A percentile compares a stretch with the other conserved stretches of the same genome.
phyloP scores from a whole-genome alignment of 2,113 vertebrate genomes.

The Ictalurus punctatus region DNA sequence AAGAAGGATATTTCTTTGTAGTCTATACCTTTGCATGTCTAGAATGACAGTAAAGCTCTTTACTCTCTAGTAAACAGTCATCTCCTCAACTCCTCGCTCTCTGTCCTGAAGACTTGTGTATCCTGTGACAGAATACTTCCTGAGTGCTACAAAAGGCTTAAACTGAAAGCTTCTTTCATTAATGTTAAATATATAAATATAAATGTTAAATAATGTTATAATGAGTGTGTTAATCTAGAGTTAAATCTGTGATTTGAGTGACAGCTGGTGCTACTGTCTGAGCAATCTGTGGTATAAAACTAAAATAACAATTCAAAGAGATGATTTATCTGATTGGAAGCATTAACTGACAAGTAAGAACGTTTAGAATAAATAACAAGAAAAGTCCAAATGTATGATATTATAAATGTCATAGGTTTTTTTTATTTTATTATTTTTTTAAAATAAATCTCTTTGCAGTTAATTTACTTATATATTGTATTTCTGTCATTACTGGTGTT shows the following conservation, averaged over 20 bases:
- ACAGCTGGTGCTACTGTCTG: neutral
- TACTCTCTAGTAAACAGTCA: neutral
- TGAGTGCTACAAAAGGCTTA: neutral
- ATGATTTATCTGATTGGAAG: neutral
- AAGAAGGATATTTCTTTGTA: neutral
- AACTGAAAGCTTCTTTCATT: neutral
- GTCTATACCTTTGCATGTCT: neutral
- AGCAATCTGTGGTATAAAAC: neutral
- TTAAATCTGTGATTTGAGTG: neutral
- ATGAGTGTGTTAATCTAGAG: neutral
- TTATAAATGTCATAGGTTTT: too few species aligned
- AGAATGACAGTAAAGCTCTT: neutral
- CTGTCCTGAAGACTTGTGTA: neutral
- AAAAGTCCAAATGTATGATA: neutral
- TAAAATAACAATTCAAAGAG: neutral
- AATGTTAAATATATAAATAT: neutral
- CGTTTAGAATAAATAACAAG: neutral
- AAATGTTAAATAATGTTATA: neutral
- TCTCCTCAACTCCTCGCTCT: neutral
- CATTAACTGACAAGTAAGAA: neutral
- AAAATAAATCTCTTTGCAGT: too few species aligned
- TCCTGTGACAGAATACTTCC: neutral
- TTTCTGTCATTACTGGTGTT: too few species aligned
- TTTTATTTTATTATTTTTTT: too few species aligned
- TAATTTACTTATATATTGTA: too few species aligned